phyloP scores from a whole-genome alignment of 2,888 invertebrate genomes.

The Kuschelorhynchus macadamiae region DNA sequence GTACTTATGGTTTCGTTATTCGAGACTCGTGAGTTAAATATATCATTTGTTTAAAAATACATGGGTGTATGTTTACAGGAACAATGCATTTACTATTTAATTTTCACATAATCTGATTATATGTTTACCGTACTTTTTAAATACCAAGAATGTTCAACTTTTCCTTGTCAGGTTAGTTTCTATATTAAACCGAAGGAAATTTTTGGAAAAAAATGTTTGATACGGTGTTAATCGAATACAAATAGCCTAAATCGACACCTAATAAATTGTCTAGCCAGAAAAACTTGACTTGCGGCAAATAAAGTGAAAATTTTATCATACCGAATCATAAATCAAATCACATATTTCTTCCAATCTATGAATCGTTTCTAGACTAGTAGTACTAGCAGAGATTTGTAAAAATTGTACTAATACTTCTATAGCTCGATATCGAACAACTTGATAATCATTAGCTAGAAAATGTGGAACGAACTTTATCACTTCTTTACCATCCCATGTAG shows the following conservation, averaged over 20 bases:
- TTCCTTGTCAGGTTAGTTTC: no score
- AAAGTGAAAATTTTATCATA: slow-evolving; percentile 33
- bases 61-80: no score
- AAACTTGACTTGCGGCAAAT: neutral
- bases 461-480: slow-evolving; percentile 56
- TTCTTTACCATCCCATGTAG: slow-evolving; percentile 57
- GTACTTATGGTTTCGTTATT: no score
- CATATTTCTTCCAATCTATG: slow-evolving; percentile 62
- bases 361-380: slow-evolving; percentile 50
- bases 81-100: no score
- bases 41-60: no score
- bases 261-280: neutral
- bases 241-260: neutral
- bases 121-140: no score
- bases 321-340: slow-evolving; percentile 60
- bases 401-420: slow-evolving; percentile 64
- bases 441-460: slow-evolving; percentile 65
- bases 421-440: slow-evolving; percentile 67
- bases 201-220: no score
- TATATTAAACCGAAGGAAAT: no score
- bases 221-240: no score
- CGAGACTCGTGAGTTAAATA: no score
- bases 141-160: no score
- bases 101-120: no score
- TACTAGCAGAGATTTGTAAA: slow-evolving; percentile 56